These are phyloP conservation scores for Mnemiopsis leidyi DNA, from an alignment of 37 sponge, comb jelly and placozoan species.

Conservation along the genomic window DNA sequence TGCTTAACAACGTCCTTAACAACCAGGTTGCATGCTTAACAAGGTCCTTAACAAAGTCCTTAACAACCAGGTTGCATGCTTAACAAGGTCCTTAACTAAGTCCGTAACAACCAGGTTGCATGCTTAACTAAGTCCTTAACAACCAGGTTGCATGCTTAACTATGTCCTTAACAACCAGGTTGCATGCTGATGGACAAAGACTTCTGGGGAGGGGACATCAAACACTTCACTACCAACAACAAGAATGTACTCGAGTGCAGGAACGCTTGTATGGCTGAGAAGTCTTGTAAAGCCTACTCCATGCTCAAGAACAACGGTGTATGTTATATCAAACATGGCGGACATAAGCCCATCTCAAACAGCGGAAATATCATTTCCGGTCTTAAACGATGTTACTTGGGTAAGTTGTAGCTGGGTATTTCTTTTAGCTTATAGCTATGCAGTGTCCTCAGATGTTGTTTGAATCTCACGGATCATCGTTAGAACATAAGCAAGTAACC, in stretches of 20 bases:
- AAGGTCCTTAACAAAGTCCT: too few relatives aligned
- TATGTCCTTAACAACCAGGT: background rate
- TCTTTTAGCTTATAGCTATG: too few relatives aligned
- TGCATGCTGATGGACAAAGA: constrained; percentile 3
- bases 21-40: too few relatives aligned
- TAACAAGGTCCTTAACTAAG: too few relatives aligned
- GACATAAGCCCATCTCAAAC: background rate
- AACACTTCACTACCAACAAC: background rate
- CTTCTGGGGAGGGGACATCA: constrained; percentile 35
- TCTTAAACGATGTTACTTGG: background rate
- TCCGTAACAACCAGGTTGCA: too few relatives aligned
- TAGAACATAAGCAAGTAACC: background rate
- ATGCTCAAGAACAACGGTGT: background rate
- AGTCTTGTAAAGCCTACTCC: background rate
- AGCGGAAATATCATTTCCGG: background rate
- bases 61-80: too few relatives aligned
- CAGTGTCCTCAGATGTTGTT: too few relatives aligned
- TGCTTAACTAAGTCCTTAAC: too few relatives aligned
- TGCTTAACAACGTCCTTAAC: too few relatives aligned
- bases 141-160: too few relatives aligned
- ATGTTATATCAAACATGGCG: background rate
- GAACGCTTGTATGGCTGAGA: constrained; percentile 6
- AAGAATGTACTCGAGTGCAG: background rate
- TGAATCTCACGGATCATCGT: too few relatives aligned
- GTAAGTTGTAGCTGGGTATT: too few relatives aligned